Evolutionary conservation across 2,113 vertebrate genomes (phyloP).

Genomic region (Phyllostomus hastatus): DNA sequence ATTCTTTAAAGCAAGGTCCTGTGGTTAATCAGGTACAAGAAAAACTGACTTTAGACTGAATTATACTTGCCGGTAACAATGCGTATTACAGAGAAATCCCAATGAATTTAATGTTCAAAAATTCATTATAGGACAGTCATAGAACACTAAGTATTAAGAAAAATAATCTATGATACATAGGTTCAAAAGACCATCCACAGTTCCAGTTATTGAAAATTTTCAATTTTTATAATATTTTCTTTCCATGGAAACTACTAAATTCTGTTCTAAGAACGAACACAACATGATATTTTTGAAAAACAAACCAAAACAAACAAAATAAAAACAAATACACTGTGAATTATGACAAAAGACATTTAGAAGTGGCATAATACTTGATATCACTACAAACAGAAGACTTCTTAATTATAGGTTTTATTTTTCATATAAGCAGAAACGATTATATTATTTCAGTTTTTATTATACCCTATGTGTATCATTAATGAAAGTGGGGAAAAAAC

Average conservation of each 20-base stretch:
- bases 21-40: not conserved
- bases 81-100: not conserved
- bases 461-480: slow-evolving; percentile 57
- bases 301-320: slow-evolving; percentile 22
- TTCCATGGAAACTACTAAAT: slow-evolving; percentile 27
- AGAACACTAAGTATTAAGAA: not conserved
- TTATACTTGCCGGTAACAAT: not conserved
- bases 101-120: not conserved
- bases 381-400: slow-evolving; percentile 36
- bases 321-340: slow-evolving; percentile 49
- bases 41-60: not conserved
- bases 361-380: not conserved
- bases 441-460: slow-evolving; percentile 51
- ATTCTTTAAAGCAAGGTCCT: not conserved
- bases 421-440: slow-evolving; percentile 52
- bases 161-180: not conserved
- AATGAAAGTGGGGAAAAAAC: slow-evolving; percentile 28
- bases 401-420: slow-evolving; percentile 60
- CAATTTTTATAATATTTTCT: slow-evolving; percentile 23
- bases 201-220: slow-evolving; percentile 16
- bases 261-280: not conserved
- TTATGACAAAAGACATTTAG: slow-evolving; percentile 34
- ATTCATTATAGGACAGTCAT: not conserved
- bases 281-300: slow-evolving; percentile 27
- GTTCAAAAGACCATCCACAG: not conserved